Conservation (phyloP, 1,140 invertebrate genomes). For the Adoxophyes honmai region DNA sequence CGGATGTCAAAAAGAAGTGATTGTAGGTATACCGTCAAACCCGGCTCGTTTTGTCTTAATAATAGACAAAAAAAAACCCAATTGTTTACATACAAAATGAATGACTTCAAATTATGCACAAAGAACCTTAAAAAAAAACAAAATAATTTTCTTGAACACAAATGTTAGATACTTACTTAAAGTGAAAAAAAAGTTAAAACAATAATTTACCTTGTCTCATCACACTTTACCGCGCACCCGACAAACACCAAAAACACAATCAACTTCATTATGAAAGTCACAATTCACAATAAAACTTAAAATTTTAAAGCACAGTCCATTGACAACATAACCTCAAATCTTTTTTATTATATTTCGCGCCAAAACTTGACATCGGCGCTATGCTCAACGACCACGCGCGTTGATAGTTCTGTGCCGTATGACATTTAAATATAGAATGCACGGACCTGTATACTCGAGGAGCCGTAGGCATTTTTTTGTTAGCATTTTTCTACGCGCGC, state of each 20-base stretch:
- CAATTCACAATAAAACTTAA: constrained; percentile 12
- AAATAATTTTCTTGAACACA: no score
- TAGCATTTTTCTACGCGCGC: not conserved
- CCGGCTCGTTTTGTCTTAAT: no score
- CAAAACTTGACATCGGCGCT: not conserved
- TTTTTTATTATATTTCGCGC: not conserved
- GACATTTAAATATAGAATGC: constrained; percentile 11
- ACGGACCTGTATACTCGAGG: constrained; percentile 3
- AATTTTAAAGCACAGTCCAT: not conserved
- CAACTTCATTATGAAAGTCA: constrained; percentile 35
- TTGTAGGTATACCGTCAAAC: no score
- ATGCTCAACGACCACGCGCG: not conserved
- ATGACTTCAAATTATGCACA: no score
- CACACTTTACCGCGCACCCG: constrained; percentile 46
- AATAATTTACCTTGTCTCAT: constrained; percentile 42
- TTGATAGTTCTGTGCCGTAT: constrained; percentile 1
- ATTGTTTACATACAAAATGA: no score
- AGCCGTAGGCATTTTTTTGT: not conserved
- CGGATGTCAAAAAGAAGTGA: no score
- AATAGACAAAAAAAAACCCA: no score
- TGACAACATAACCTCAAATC: not conserved
- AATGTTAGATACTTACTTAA: no score
- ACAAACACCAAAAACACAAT: constrained; percentile 44
- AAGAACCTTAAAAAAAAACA: no score
- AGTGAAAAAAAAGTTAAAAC: not conserved